Percentiles rank a stretch among this genome's conserved stretches.
Conservation (phyloP, 2,113 vertebrate genomes). For the Erythrocercus mccallii region DNA sequence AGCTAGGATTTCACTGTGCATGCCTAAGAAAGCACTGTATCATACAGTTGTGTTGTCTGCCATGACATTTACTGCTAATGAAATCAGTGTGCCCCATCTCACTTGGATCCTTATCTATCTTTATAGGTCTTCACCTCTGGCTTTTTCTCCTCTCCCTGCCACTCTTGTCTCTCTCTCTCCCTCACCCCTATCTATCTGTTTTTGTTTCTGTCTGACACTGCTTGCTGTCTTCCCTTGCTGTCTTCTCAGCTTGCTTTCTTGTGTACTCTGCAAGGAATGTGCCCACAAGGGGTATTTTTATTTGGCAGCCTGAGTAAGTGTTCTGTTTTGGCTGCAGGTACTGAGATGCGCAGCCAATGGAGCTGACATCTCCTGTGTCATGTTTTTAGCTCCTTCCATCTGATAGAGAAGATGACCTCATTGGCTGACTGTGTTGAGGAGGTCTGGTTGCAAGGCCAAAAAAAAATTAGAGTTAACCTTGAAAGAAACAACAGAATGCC, state of each 20-base stretch:
- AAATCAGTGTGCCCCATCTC: neutral
- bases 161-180: neutral
- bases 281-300: slow-evolving; percentile 52
- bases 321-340: slow-evolving; percentile 58
- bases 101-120: neutral
- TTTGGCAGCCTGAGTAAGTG: slow-evolving; percentile 29
- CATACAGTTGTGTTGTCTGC: neutral
- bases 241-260: neutral
- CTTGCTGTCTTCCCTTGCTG: neutral
- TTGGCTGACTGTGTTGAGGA: neutral
- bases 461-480: slow-evolving; percentile 23
- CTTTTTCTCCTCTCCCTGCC: neutral
- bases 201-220: neutral
- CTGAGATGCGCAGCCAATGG: slow-evolving; percentile 38
- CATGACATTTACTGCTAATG: neutral
- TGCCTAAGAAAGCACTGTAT: neutral
- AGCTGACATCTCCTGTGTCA: slow-evolving; percentile 31
- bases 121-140: neutral
- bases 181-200: neutral
- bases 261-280: slow-evolving; percentile 21
- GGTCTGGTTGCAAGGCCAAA: slow-evolving; percentile 39
- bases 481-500: neutral
- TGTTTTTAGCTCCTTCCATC: slow-evolving; percentile 47
- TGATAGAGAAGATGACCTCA: slow-evolving; percentile 51
- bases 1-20: neutral